Evolutionary conservation across 2,888 invertebrate species (phyloP).

Genomic region (Drosophila putrida): DNA sequence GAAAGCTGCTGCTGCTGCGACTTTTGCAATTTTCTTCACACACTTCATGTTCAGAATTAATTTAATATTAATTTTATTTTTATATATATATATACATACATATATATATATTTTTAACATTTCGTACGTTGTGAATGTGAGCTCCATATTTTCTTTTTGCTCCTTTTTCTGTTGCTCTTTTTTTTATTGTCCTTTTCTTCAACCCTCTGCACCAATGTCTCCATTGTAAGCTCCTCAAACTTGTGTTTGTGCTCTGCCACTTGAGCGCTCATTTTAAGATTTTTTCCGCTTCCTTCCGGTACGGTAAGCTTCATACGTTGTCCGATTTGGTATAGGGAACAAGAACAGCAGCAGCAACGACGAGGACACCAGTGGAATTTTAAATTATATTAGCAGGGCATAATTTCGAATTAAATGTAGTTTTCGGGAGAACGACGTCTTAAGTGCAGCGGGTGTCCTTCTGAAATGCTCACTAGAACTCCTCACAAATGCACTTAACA

Average conservation of each 20-base stretch:
- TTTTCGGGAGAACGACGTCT: conserved; percentile 33
- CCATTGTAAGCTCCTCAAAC: conserved; percentile 32
- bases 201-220: conserved; percentile 6
- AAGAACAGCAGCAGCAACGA: conserved; percentile 15
- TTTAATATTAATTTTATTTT: conserved; percentile 82
- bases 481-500: too few relatives aligned
- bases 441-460: conserved; percentile 36
- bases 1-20: conserved; percentile 58
- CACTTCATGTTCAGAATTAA: conserved; percentile 81
- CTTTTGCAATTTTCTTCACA: conserved; percentile 80
- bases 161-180: conserved; percentile 31
- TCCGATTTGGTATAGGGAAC: conserved; percentile 28
- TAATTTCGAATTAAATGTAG: conserved; percentile 77
- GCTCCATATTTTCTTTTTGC: conserved; percentile 5
- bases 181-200: conserved; percentile 15
- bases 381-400: conserved; percentile 74
- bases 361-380: conserved; percentile 73
- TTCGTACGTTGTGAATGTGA: conserved; percentile 39
- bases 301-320: conserved; percentile 52
- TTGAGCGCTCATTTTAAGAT: conserved; percentile 74
- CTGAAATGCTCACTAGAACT: neutral
- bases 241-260: conserved; percentile 63
- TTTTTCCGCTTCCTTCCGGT: conserved; percentile 59
- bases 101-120: conserved; percentile 36
- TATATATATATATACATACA: conserved; percentile 52